A percentile compares a stretch with the other conserved stretches of the same genome.
These are phyloP conservation scores for Archivesica marissinica DNA, from an alignment of 1,140 invertebrate species.

Conservation along the genomic window DNA sequence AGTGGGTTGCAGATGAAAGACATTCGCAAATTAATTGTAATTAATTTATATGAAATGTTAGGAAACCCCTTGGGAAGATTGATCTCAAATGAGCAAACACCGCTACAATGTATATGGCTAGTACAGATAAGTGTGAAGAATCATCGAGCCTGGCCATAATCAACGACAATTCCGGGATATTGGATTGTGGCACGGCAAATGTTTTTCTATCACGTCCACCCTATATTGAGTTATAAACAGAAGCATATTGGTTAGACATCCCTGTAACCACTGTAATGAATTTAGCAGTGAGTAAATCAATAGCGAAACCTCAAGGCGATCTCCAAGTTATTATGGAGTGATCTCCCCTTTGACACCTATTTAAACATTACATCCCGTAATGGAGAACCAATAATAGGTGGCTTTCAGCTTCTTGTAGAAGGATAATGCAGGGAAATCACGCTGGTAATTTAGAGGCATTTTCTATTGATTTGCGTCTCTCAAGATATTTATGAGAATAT, in stretches of 20 bases:
- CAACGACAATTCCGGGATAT: conserved; percentile 10
- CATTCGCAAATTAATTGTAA: conserved; percentile 30
- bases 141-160: neutral
- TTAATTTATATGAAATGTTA: conserved; percentile 42
- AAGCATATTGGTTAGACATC: conserved; percentile 45
- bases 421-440: conserved; percentile 59
- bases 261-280: conserved; percentile 54
- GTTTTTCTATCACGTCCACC: conserved; percentile 31
- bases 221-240: conserved; percentile 39
- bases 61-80: conserved; percentile 20
- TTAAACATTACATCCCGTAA: conserved; percentile 49
- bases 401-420: conserved; percentile 62
- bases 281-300: conserved; percentile 55
- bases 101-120: neutral
- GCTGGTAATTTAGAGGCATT: conserved; percentile 56
- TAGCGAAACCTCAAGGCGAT: conserved; percentile 52
- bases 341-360: conserved; percentile 61
- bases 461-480: conserved; percentile 54
- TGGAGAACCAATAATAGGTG: conserved; percentile 55
- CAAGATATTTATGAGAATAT: conserved; percentile 45
- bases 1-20: neutral
- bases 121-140: neutral
- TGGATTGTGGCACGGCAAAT: conserved; percentile 28
- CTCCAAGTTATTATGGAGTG: conserved; percentile 41
- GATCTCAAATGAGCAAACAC: conserved; percentile 40